Evolutionary conservation across 2,888 invertebrate species (phyloP).

Genomic region (Lamproptera curius): DNA sequence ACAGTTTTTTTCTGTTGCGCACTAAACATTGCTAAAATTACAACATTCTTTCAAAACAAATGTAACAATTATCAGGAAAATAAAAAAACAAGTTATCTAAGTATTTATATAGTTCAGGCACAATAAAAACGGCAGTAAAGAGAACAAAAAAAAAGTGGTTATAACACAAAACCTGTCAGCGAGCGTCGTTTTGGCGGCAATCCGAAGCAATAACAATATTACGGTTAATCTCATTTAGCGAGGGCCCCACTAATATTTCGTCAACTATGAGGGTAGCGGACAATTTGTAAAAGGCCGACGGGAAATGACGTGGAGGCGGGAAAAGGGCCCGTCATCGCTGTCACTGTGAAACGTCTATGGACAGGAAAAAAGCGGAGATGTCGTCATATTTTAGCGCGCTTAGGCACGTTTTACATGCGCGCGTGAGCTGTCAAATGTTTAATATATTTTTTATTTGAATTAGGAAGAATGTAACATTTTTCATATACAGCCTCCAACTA

Average conservation of each 20-base stretch:
- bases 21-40: too few relatives aligned
- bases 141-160: too few relatives aligned
- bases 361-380: conserved; percentile 56
- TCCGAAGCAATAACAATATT: conserved; percentile 58
- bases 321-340: conserved; percentile 70
- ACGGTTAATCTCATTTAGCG: conserved; percentile 66
- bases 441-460: too few relatives aligned
- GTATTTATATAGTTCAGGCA: too few relatives aligned
- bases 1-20: too few relatives aligned
- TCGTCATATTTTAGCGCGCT: conserved; percentile 62
- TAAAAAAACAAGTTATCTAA: too few relatives aligned
- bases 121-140: too few relatives aligned
- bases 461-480: too few relatives aligned
- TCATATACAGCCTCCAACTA: too few relatives aligned
- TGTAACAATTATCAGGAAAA: too few relatives aligned
- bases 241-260: conserved; percentile 63
- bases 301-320: conserved; percentile 66
- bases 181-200: conserved; percentile 15
- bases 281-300: conserved; percentile 67
- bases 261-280: conserved; percentile 58
- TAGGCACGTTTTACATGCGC: conserved; percentile 30
- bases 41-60: too few relatives aligned
- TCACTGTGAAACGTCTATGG: conserved; percentile 63
- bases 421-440: too few relatives aligned
- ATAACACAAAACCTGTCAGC: not conserved